phyloP scores from a whole-genome alignment of 1,140 invertebrate species.

The Megalonaias nervosa region DNA sequence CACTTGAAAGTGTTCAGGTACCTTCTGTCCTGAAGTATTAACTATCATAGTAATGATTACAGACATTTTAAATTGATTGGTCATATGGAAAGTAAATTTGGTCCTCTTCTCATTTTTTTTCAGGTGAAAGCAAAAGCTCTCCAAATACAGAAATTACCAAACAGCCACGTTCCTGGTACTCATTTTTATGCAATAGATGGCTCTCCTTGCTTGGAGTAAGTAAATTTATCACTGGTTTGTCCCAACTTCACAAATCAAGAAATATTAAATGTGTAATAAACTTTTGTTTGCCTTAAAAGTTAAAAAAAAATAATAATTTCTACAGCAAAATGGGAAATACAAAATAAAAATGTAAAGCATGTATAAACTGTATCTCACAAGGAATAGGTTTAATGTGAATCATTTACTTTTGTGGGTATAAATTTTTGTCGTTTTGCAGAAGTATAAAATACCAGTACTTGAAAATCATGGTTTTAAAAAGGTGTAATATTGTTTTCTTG shows the following conservation, averaged over 20 bases:
- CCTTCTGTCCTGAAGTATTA: no score
- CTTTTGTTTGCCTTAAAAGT: neutral
- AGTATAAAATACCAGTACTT: no score
- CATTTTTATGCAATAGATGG: slow-evolving; percentile 93
- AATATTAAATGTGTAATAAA: neutral
- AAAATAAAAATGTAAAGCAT: neutral
- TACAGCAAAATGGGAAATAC: neutral
- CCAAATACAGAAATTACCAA: slow-evolving; percentile 80
- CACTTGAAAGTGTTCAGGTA: no score
- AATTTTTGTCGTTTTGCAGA: neutral
- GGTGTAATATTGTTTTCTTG: no score
- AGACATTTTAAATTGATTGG: no score
- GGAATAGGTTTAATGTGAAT: neutral
- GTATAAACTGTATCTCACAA: neutral
- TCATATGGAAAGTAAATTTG: neutral
- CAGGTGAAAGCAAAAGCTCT: slow-evolving; percentile 27
- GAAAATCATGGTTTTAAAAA: no score
- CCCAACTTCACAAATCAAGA: neutral
- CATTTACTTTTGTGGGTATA: neutral
- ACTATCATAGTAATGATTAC: no score
- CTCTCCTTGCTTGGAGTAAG: slow-evolving; percentile 90
- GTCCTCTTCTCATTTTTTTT: neutral
- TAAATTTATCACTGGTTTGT: slow-evolving; percentile 40
- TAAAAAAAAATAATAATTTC: neutral
- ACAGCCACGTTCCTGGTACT: slow-evolving; percentile 95